A percentile compares a stretch with the other conserved stretches of the same genome.
These are phyloP conservation scores for Regulus satrapa DNA, from an alignment of 2,113 vertebrate genomes.

Conservation along the genomic window DNA sequence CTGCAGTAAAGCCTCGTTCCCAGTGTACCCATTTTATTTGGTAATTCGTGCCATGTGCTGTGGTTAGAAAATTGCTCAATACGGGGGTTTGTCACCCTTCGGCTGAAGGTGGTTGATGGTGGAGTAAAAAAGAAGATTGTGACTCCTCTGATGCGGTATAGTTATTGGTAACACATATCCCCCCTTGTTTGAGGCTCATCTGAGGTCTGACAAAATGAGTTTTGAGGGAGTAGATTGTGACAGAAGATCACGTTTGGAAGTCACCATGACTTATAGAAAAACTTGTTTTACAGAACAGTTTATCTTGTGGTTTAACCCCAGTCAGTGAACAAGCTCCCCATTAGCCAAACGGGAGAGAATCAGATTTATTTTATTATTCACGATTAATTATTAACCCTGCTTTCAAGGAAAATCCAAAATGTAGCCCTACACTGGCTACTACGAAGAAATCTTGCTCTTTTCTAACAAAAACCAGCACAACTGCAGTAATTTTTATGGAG, in stretches of 20 bases:
- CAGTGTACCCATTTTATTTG: fast-evolving
- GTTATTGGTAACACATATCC: neutral
- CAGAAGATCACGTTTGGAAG: neutral
- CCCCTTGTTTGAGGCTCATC: neutral
- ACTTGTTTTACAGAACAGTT: neutral
- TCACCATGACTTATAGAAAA: neutral
- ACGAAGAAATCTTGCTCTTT: neutral
- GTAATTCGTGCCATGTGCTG: neutral
- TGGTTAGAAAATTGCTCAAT: neutral
- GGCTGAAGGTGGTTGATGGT: neutral
- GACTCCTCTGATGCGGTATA: neutral
- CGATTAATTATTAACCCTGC: neutral
- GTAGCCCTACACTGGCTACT: neutral
- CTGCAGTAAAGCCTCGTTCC: neutral
- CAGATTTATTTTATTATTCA: neutral
- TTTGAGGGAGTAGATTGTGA: neutral
- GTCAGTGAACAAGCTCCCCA: neutral
- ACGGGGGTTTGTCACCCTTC: neutral
- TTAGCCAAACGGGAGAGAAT: neutral
- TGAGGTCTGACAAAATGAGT: neutral
- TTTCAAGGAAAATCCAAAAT: neutral
- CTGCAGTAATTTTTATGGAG: neutral
- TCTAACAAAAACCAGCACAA: neutral
- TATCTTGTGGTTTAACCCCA: neutral
- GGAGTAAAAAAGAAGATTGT: neutral